A percentile compares a stretch with the other conserved stretches of the same genome.
These are phyloP conservation scores for Macaria notata DNA, from an alignment of 2,888 invertebrate genomes.

Conservation along the genomic window DNA sequence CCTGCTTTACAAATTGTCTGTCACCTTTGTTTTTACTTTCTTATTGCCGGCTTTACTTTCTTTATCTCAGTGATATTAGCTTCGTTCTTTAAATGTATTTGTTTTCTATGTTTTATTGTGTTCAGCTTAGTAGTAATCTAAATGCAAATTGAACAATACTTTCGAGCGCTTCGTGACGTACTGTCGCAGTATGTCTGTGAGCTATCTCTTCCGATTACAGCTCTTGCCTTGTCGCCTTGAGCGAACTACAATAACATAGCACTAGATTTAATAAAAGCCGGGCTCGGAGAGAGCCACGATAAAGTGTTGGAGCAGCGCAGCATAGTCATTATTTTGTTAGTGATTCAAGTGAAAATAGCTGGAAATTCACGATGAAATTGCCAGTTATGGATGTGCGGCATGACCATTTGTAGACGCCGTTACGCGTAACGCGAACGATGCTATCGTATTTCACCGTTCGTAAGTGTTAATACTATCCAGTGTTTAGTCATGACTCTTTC, in stretches of 20 bases:
- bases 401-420: slow-evolving; percentile 47
- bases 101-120: slow-evolving; percentile 1
- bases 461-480: slow-evolving; percentile 36
- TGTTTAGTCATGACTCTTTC: slow-evolving; percentile 22
- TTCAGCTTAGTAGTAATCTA: slow-evolving; percentile 1
- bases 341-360: slow-evolving; percentile 70
- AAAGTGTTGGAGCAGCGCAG: slow-evolving; percentile 63
- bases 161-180: slow-evolving; percentile 30
- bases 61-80: slow-evolving; percentile 4
- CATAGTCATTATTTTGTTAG: slow-evolving; percentile 70
- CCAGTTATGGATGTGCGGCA: slow-evolving; percentile 54
- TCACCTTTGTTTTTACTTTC: slow-evolving; percentile 33
- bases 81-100: slow-evolving; percentile 2
- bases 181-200: slow-evolving; percentile 38
- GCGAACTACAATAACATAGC: slow-evolving; percentile 60
- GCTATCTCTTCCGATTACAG: slow-evolving; percentile 53
- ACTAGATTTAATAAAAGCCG: slow-evolving; percentile 68
- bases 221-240: slow-evolving; percentile 58
- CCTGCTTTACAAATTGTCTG: slow-evolving; percentile 43
- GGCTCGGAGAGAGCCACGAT: slow-evolving; percentile 60
- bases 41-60: slow-evolving; percentile 15
- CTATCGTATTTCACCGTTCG: slow-evolving; percentile 49
- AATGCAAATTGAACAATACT: slow-evolving; percentile 24
- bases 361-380: slow-evolving; percentile 67
- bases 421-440: slow-evolving; percentile 45